A percentile compares a stretch with the other conserved stretches of the same genome.
These are phyloP conservation scores for Chrysomallon squamiferum DNA, from an alignment of 1,140 invertebrate genomes.

Conservation along the genomic window DNA sequence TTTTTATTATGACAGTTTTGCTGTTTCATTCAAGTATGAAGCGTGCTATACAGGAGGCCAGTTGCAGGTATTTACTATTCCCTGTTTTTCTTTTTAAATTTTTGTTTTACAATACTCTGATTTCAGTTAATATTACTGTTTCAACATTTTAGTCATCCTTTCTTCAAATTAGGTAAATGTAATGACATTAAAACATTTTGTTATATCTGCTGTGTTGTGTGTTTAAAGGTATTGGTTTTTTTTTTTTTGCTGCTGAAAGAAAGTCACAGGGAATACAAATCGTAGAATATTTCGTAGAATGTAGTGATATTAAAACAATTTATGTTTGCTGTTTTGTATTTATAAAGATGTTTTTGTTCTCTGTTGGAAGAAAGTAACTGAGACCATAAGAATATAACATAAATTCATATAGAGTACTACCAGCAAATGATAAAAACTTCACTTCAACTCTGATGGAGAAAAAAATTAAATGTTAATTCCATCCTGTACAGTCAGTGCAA, in stretches of 20 bases:
- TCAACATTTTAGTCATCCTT: neutral
- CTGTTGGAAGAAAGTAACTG: no score
- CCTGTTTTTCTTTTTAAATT: slow-evolving; percentile 47
- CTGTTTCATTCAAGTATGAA: slow-evolving; percentile 76
- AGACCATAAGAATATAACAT: no score
- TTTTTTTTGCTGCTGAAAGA: neutral
- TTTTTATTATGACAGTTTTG: slow-evolving; percentile 72
- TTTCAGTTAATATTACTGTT: neutral
- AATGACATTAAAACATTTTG: neutral
- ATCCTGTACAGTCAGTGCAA: no score
- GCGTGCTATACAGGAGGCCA: slow-evolving; percentile 87
- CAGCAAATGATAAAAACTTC: no score
- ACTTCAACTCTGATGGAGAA: no score
- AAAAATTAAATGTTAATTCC: no score
- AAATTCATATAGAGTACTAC: no score
- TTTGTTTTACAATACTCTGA: neutral
- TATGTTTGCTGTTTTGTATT: no score
- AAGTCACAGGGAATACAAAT: no score
- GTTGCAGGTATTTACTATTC: slow-evolving; percentile 69
- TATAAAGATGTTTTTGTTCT: no score
- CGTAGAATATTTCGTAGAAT: neutral
- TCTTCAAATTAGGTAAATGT: neutral
- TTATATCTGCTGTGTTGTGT: neutral
- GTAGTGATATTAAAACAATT: neutral
- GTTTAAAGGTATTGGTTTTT: neutral